A percentile compares a stretch with the other conserved stretches of the same genome.
Conservation (phyloP, 2,888 invertebrate species). For the Hecatera dysodea region DNA sequence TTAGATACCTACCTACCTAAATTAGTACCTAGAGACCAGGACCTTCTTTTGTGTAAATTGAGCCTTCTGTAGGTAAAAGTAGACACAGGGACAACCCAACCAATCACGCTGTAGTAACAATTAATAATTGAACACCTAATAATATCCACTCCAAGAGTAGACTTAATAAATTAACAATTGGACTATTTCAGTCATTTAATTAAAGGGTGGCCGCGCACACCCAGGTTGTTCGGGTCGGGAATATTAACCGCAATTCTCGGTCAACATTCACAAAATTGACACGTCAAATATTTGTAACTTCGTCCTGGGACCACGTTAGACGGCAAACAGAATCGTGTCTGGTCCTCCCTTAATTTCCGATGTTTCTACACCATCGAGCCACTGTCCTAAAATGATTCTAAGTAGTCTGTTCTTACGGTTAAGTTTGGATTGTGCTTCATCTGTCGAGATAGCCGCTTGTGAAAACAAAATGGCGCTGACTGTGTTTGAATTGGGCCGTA, state of each 20-base stretch:
- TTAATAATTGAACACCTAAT: slow-evolving; percentile 76
- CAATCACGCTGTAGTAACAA: slow-evolving; percentile 54
- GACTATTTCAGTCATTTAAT: slow-evolving; percentile 89
- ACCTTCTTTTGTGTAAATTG: background rate
- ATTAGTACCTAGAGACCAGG: background rate
- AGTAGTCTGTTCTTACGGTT: slow-evolving; percentile 72
- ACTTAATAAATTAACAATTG: slow-evolving; percentile 86
- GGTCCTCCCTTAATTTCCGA: slow-evolving; percentile 91
- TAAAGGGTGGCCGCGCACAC: slow-evolving; percentile 84
- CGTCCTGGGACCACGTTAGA: slow-evolving; percentile 90
- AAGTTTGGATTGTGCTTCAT: slow-evolving; percentile 70
- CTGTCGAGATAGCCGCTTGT: slow-evolving; percentile 86
- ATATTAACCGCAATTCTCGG: slow-evolving; percentile 91
- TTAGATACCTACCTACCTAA: background rate
- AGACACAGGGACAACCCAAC: slow-evolving; percentile 14
- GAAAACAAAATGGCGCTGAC: slow-evolving; percentile 91
- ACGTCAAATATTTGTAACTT: slow-evolving; percentile 91
- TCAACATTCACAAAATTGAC: slow-evolving; percentile 91
- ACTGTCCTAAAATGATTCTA: slow-evolving; percentile 75
- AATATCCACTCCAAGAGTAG: slow-evolving; percentile 72
- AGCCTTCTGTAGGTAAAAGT: background rate
- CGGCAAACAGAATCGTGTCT: slow-evolving; percentile 90
- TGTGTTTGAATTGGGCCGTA: slow-evolving; percentile 91
- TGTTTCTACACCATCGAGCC: slow-evolving; percentile 81
- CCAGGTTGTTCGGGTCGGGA: slow-evolving; percentile 87